Base-by-base conservation (phyloP, 2,888 invertebrate genomes). In the Diloba caeruleocephala region DNA sequence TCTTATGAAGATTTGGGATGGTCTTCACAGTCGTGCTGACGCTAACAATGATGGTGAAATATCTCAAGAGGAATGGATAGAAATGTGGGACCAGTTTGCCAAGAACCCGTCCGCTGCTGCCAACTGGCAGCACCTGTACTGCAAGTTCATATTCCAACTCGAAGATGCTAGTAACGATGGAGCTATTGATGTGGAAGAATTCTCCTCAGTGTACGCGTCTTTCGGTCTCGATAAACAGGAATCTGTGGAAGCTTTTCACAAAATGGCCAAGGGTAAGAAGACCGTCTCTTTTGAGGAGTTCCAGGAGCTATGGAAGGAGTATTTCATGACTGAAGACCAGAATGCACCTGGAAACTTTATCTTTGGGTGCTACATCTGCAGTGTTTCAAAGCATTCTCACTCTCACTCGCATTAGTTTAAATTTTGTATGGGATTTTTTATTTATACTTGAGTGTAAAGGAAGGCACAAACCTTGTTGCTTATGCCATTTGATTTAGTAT, bases 91-190 rank as follows among this genome's bases (percentile, higher is more conserved):
- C 68, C 95, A 96, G 25, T 97, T 95, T 76, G 95, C 96, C 36
- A 96, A 96, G 85, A 95, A 96, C 76, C 96, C 97, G 0, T 94
- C 95, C 31, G 94, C 95, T 36, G 96, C 96, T 23, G 93, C 96
- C 55, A 97, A 97, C 55, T 98, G 98, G 98, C 97, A 98, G 85
- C 95, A 95, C 71, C 94, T 95, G 45, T 98, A 98, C 89, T 96
- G 97, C 95, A 96, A 96, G 81, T 97, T 98, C 85, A 97, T 98
- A 95, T 98, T 98, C 84, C 96, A 97, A 73, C 91, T 98, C 52
- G 97, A 97, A 86, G 98, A 98, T 79, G 96, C 97, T 37, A 97
- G 97, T 75, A 96, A 96, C 50, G 98, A 98, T 78, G 90, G 89
- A 0, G 73, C 78, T 0, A 98, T 98, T 74, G 98, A 98, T 83